phyloP scores from a whole-genome alignment of 2,113 vertebrate genomes.

The Nettapus auritus region DNA sequence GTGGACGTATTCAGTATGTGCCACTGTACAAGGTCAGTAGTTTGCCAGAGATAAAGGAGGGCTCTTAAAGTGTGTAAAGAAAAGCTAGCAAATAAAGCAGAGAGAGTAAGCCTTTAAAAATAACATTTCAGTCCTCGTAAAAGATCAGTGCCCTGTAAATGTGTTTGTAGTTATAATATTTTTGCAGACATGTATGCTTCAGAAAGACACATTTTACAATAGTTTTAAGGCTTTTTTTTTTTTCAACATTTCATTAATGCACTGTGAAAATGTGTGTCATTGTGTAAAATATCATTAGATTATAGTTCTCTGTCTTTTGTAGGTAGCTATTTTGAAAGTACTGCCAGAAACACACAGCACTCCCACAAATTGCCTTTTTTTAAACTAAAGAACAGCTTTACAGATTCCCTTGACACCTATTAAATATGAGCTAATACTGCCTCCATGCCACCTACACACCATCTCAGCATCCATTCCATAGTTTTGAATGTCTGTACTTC shows the following conservation, averaged over 20 bases:
- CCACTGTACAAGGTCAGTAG: not conserved
- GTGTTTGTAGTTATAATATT: not conserved
- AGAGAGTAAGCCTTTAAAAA: not conserved
- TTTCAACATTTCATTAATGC: slow-evolving; percentile 52
- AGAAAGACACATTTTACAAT: slow-evolving; percentile 26
- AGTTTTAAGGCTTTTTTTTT: slow-evolving; percentile 11
- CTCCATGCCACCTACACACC: slow-evolving; percentile 59
- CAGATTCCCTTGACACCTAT: slow-evolving; percentile 52
- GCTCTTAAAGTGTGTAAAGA: not conserved
- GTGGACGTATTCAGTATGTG: not conserved
- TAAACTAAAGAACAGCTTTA: slow-evolving; percentile 43
- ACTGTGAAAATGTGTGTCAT: slow-evolving; percentile 48
- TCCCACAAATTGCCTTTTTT: slow-evolving; percentile 70
- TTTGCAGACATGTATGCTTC: not conserved
- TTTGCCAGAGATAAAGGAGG: not conserved
- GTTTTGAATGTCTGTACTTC: slow-evolving; percentile 62
- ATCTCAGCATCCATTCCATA: slow-evolving; percentile 5
- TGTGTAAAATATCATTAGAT: slow-evolving; percentile 55
- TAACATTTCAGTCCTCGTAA: not conserved
- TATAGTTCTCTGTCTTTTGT: slow-evolving; percentile 62
- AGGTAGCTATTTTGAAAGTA: slow-evolving; percentile 60
- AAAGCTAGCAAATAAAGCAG: not conserved
- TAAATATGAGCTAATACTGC: slow-evolving; percentile 66
- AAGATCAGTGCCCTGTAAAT: slow-evolving; percentile 2
- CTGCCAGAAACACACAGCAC: slow-evolving; percentile 65